phyloP scores from a whole-genome alignment of 2,113 vertebrate genomes.

The Motacilla alba region DNA sequence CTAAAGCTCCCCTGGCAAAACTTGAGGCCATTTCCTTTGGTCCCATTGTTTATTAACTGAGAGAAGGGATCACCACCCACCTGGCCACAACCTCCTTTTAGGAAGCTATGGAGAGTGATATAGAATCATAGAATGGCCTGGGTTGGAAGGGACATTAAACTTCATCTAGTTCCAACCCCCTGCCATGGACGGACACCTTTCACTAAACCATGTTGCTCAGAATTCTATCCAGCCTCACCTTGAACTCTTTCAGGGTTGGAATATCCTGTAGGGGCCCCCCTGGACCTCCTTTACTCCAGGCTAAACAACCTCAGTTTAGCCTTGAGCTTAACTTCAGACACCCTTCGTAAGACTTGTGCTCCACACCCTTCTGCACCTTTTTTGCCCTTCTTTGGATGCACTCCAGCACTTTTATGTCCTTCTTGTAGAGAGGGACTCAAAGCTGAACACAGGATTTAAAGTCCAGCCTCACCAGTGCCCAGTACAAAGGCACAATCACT shows the following conservation, averaged over 20 bases:
- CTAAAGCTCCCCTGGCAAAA: background rate
- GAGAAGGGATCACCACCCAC: background rate
- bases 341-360: background rate
- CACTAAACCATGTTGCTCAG: background rate
- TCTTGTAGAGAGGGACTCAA: background rate
- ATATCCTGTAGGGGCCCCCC: background rate
- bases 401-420: background rate
- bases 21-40: background rate
- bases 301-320: background rate
- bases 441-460: background rate
- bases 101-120: background rate
- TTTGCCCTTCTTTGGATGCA: background rate
- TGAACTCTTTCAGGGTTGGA: background rate
- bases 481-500: rapidly evolving
- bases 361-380: background rate
- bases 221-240: background rate
- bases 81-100: background rate
- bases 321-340: background rate
- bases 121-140: background rate
- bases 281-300: background rate
- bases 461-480: background rate
- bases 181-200: background rate
- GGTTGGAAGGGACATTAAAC: background rate
- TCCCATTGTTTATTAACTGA: background rate
- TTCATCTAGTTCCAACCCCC: background rate